Percentiles rank a stretch among this genome's conserved stretches.
These are phyloP conservation scores for Scatophagus argus DNA, from an alignment of 2,113 vertebrate genomes.

Conservation along the genomic window DNA sequence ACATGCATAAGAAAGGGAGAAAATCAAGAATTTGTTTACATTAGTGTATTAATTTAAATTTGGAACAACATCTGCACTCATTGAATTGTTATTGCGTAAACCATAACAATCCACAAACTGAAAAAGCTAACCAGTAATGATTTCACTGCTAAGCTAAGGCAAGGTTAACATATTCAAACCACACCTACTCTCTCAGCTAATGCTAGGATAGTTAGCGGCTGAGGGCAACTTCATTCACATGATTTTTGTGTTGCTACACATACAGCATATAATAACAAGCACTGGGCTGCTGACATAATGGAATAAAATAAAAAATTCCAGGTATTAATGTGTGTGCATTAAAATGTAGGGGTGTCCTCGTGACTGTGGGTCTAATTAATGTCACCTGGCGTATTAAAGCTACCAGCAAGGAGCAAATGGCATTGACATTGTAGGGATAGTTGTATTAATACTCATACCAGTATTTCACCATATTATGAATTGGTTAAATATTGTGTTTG, in stretches of 20 bases:
- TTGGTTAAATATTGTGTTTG: background rate
- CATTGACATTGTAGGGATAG: background rate
- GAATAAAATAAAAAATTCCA: background rate
- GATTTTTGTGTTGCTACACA: background rate
- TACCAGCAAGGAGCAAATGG: background rate
- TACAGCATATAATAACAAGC: background rate
- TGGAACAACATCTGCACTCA: background rate
- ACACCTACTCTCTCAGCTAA: background rate
- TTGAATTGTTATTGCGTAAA: background rate
- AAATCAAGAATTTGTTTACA: background rate
- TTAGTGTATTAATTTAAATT: fast-evolving
- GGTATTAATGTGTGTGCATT: background rate
- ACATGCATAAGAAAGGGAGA: background rate
- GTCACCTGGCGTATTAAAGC: background rate
- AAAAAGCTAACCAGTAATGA: background rate
- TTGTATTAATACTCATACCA: constrained; percentile 1
- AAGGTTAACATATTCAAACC: background rate
- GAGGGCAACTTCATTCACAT: background rate
- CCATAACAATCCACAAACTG: background rate
- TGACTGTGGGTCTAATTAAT: background rate
- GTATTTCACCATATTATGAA: background rate
- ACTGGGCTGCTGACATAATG: background rate
- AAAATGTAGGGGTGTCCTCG: background rate
- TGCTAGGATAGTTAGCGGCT: background rate
- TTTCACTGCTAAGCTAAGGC: background rate